Evolutionary conservation across 2,113 vertebrate species (phyloP).

Genomic region (Gasterosteus nipponicus): DNA sequence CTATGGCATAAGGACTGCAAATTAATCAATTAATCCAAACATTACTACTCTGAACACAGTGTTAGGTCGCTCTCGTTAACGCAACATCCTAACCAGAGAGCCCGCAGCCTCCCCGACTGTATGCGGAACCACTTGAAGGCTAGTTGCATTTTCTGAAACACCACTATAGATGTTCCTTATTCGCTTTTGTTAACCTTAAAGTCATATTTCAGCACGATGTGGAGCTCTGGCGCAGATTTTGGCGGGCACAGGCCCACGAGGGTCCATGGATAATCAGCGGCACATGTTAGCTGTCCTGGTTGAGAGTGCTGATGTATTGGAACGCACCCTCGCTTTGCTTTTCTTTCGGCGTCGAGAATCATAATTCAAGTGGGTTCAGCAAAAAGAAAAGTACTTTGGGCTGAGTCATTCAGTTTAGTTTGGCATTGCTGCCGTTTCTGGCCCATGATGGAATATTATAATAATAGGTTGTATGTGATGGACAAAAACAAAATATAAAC

Average conservation of each 20-base stretch:
- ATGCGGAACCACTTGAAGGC: conserved; percentile 8
- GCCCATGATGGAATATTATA: conserved; percentile 6
- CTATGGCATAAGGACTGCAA: conserved; percentile 1
- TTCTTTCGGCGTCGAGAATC: conserved; percentile 30
- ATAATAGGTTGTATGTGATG: neutral
- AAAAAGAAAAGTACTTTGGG: neutral
- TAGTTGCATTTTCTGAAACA: conserved; percentile 33
- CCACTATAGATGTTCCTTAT: conserved; percentile 43
- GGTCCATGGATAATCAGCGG: conserved; percentile 61
- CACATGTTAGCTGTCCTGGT: conserved; percentile 54
- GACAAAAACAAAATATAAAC: neutral
- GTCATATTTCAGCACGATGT: conserved; percentile 52
- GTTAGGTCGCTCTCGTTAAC: conserved; percentile 26
- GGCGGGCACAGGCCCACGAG: conserved; percentile 52
- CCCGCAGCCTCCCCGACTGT: conserved; percentile 1
- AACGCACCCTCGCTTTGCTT: conserved; percentile 17
- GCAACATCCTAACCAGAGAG: conserved; percentile 21
- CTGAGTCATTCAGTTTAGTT: conserved; percentile 4
- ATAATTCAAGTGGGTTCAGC: neutral
- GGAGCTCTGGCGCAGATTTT: conserved; percentile 49
- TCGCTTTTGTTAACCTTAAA: conserved; percentile 66
- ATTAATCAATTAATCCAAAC: conserved; percentile 16
- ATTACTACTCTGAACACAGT: conserved; percentile 18
- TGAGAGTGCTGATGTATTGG: conserved; percentile 23
- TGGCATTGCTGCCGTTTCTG: conserved; percentile 13